Conservation (phyloP, 2,113 vertebrate species). For the Larimichthys crocea region DNA sequence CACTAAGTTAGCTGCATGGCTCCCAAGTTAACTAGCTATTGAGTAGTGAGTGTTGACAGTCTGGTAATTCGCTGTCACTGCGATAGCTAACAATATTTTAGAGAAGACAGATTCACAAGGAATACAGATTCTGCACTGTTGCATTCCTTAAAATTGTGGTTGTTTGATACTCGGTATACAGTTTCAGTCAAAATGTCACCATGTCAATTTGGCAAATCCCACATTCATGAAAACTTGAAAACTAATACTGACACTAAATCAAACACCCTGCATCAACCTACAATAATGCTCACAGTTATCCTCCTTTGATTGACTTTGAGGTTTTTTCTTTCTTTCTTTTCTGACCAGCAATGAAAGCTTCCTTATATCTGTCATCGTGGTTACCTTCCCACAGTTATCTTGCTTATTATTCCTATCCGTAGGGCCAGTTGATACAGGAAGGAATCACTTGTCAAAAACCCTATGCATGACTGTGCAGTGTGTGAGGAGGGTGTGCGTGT, state of each 20-base stretch:
- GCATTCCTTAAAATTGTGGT: neutral
- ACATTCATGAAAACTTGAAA: constrained; percentile 24
- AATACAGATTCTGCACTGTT: too few relatives aligned
- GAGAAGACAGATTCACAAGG: too few relatives aligned
- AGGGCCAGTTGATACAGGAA: constrained; percentile 62
- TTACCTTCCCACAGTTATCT: constrained; percentile 58
- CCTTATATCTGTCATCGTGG: constrained; percentile 27
- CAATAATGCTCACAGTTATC: neutral
- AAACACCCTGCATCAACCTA: neutral
- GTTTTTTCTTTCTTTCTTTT: constrained; percentile 32
- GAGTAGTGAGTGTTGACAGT: too few relatives aligned
- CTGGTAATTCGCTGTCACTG: too few relatives aligned
- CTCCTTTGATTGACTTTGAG: constrained; percentile 14
- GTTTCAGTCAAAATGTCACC: neutral
- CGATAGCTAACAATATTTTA: too few relatives aligned
- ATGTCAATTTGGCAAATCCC: neutral
- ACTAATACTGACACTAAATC: constrained; percentile 8
- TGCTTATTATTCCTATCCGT: constrained; percentile 47
- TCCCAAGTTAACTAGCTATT: too few relatives aligned
- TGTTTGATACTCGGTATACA: neutral
- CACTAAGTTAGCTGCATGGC: too few relatives aligned
- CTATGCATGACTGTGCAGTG: constrained; percentile 19
- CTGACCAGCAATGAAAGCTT: constrained; percentile 35
- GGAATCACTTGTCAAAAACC: constrained; percentile 59
- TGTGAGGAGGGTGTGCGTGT: constrained; percentile 57